Conservation (phyloP, 1,140 invertebrate genomes). For the Pollicipes pollicipes region DNA sequence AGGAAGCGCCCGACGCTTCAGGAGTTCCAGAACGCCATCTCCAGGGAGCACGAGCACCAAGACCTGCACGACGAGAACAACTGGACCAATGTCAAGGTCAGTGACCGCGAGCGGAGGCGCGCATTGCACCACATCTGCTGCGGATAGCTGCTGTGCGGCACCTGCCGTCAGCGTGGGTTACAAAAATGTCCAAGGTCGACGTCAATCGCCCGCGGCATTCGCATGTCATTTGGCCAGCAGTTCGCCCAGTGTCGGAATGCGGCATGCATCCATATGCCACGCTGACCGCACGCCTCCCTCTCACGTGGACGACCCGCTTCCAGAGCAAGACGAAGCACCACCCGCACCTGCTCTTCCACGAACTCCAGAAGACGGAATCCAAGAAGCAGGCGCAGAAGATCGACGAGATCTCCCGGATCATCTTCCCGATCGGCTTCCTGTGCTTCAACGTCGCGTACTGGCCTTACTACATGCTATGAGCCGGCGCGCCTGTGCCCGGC, state of each 20-base stretch:
- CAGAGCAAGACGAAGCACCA: not conserved
- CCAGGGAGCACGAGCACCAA: not conserved
- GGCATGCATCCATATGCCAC: too few relatives aligned
- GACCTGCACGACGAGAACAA: not conserved
- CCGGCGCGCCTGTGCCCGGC: too few relatives aligned
- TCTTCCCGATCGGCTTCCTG: constrained; percentile 18
- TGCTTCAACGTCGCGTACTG: constrained; percentile 19
- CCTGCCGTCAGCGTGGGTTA: too few relatives aligned
- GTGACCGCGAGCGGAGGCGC: too few relatives aligned
- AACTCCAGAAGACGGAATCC: constrained; percentile 21
- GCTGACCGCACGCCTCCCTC: not conserved
- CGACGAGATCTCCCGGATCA: constrained; percentile 14
- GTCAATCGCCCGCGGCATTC: too few relatives aligned
- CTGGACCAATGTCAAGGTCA: not conserved
- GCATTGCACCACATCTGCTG: too few relatives aligned
- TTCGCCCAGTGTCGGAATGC: too few relatives aligned
- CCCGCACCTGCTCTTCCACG: not conserved
- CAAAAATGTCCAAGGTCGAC: too few relatives aligned
- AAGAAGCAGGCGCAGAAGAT: constrained; percentile 9
- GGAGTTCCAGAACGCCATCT: constrained; percentile 5
- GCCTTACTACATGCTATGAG: constrained; percentile 15
- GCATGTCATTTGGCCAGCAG: too few relatives aligned
- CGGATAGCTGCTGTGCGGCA: too few relatives aligned
- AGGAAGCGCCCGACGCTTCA: constrained; percentile 22
- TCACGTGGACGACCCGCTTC: too few relatives aligned